Evolutionary conservation across 2,888 invertebrate species (phyloP), one percentile per base, ranked within the genome.

Genomic region (Podotricha telesiphe): DNA sequence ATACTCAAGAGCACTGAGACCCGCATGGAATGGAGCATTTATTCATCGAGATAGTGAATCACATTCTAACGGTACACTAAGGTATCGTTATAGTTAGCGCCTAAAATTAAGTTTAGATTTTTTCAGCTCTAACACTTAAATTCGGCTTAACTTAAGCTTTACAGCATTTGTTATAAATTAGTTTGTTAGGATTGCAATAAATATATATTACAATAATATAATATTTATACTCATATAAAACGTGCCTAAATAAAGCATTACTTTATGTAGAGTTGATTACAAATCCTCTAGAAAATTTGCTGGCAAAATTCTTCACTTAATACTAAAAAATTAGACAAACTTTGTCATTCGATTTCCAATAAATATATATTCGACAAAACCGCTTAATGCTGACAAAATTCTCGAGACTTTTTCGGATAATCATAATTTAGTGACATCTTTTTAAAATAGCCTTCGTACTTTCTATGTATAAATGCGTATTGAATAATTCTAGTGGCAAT

Each of bases 281-380:
- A 66, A 66, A 59, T 66, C 48, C 58, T 42, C 50, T 59, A 22
- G 37, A 17, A 34, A 50, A 22, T 42, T 47, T 45, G 45, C 28
- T 59, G 20, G 66, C 48, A 50, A 66, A 59, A 50, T 50, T 67
- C 40, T 37, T 13, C 45, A 67, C 19, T 15, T 67, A 61, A 67
- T 61, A 13, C 59, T 51, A 34, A 61, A 61, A 51, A 51, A 67
- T 67, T 28, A 61, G 28, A 19, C 7, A 61, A 67, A 51, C 37
- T 67, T 51, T 19, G 40, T 48, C 58, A 66, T 66, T 34, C 58
- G 37, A 22, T 48, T 37, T 58, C 37, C 22, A 51, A 67, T 67
- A 59, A 61, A 67, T 67, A 51, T 59, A 11, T 67, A 51, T 42
- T 61, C 51, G 42, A 61, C 42, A 17, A 67, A 61, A 51, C 51